A percentile compares a stretch with the other conserved stretches of the same genome.
Conservation (phyloP, 1,140 invertebrate species). For the Aphaenogaster ashmeadi region DNA sequence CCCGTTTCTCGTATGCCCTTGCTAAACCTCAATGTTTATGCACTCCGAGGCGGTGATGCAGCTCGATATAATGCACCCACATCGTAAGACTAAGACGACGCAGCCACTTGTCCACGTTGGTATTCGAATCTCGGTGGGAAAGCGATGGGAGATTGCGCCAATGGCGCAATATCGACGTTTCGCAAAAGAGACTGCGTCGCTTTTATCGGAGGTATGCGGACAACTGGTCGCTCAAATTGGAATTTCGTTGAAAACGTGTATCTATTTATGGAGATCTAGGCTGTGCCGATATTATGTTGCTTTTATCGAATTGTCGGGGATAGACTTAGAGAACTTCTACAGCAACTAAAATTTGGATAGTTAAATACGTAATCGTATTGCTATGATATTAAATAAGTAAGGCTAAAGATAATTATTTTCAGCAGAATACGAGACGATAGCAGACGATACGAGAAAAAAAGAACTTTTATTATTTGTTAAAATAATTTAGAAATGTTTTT, state of each 20-base stretch:
- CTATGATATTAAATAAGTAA: neutral
- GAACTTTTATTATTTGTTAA: neutral
- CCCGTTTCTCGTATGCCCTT: slow-evolving; percentile 58
- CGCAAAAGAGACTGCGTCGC: slow-evolving; percentile 31
- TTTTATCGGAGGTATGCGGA: slow-evolving; percentile 53
- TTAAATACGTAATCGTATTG: neutral
- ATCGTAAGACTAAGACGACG: slow-evolving; percentile 67
- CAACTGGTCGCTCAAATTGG: slow-evolving; percentile 28
- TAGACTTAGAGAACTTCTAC: neutral
- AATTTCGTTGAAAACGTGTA: neutral
- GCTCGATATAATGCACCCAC: slow-evolving; percentile 83
- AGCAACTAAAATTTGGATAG: neutral
- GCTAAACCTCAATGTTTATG: slow-evolving; percentile 82
- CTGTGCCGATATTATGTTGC: neutral
- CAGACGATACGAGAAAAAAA: neutral
- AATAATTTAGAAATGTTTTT: neutral
- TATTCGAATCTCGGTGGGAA: slow-evolving; percentile 54
- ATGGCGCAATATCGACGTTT: slow-evolving; percentile 41
- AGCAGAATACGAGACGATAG: neutral
- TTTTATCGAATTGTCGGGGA: neutral
- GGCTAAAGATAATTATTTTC: neutral
- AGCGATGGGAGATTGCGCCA: slow-evolving; percentile 51
- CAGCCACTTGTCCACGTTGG: slow-evolving; percentile 65
- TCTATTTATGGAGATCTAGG: neutral
- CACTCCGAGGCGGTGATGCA: slow-evolving; percentile 72